A percentile compares a stretch with the other conserved stretches of the same genome.
Evolutionary conservation across 2,888 invertebrate species (phyloP).

Genomic region (Achlya flavicornis): DNA sequence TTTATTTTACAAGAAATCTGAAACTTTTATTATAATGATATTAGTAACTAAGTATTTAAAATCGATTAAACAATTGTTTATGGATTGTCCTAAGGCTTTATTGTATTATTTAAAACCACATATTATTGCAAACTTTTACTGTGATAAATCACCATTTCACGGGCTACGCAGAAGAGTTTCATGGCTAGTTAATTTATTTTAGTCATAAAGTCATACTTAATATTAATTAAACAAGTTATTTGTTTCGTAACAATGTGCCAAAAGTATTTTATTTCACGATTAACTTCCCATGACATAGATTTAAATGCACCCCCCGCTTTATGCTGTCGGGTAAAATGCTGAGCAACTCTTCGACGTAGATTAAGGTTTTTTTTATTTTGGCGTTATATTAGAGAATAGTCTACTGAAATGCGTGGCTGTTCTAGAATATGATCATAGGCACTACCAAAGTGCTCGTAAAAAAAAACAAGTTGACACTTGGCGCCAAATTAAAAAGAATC

Average conservation of each 20-base stretch:
- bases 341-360: slow-evolving; percentile 31
- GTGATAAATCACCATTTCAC: slow-evolving; percentile 63
- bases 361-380: slow-evolving; percentile 17
- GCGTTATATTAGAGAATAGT: neutral
- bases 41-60: neutral
- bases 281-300: slow-evolving; percentile 10
- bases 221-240: slow-evolving; percentile 10
- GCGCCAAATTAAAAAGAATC: slow-evolving; percentile 3
- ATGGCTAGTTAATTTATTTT: slow-evolving; percentile 8
- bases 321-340: slow-evolving; percentile 12
- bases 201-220: slow-evolving; percentile 3
- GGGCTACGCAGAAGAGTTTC: slow-evolving; percentile 43
- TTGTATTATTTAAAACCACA: neutral
- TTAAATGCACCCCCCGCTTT: slow-evolving; percentile 5
- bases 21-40: neutral
- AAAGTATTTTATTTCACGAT: slow-evolving; percentile 29
- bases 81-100: neutral
- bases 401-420: neutral
- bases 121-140: slow-evolving; percentile 47
- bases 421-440: neutral
- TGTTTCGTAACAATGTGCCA: slow-evolving; percentile 47
- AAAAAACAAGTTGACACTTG: neutral
- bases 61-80: neutral
- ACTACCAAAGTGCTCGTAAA: neutral
- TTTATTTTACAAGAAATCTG: neutral